These are phyloP conservation scores for Lathamus discolor DNA, from an alignment of 2,113 vertebrate species.

Conservation along the genomic window DNA sequence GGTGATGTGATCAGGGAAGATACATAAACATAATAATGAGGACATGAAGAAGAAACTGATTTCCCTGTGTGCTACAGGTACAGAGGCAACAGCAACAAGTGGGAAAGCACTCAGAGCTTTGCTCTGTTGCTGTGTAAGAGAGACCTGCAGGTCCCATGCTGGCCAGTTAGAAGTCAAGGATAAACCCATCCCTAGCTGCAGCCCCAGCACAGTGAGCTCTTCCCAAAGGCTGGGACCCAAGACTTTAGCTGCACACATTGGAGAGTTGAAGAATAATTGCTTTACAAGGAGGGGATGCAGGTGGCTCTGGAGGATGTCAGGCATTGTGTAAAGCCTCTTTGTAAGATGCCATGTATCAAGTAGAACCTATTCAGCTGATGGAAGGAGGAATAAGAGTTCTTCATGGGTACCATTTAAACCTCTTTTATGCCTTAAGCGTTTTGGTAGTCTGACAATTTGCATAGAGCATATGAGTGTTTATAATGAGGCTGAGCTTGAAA, in stretches of 20 bases:
- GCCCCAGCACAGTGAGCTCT: neutral
- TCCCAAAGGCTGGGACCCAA: neutral
- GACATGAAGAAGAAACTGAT: neutral
- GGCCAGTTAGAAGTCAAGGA: neutral
- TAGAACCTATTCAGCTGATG: neutral
- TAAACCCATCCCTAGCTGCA: neutral
- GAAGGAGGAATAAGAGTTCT: neutral
- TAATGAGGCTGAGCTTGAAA: neutral
- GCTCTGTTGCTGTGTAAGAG: neutral
- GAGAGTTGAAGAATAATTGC: neutral
- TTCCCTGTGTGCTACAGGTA: neutral
- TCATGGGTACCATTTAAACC: neutral
- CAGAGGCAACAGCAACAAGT: neutral
- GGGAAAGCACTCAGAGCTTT: neutral
- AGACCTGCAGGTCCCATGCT: neutral
- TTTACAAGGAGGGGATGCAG: neutral
- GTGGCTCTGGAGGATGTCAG: neutral
- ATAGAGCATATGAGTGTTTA: neutral
- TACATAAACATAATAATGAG: neutral
- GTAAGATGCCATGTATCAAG: neutral
- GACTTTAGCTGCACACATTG: neutral
- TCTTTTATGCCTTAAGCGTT: neutral
- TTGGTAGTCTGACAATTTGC: neutral
- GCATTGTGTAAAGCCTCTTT: neutral
- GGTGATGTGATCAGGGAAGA: neutral